phyloP scores from a whole-genome alignment of 1,140 invertebrate genomes.

The Andrena cerasifolii region DNA sequence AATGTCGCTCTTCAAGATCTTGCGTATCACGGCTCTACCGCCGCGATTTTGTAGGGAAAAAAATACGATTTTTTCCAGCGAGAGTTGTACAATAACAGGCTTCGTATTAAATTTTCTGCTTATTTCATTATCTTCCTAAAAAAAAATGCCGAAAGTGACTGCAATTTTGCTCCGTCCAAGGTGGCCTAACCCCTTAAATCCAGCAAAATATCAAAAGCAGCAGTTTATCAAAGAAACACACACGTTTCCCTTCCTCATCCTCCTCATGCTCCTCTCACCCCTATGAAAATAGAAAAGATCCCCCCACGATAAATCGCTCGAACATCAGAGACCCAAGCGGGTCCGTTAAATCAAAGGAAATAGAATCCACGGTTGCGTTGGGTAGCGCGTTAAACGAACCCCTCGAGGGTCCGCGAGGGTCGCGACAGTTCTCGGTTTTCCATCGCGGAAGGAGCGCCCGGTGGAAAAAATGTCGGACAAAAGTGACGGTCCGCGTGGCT shows the following conservation, averaged over 20 bases:
- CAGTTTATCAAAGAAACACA: constrained; percentile 17
- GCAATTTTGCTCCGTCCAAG: too few species aligned
- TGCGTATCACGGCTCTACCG: too few species aligned
- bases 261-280: too few species aligned
- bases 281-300: constrained; percentile 26
- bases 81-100: too few species aligned
- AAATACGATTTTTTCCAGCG: too few species aligned
- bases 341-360: constrained; percentile 36
- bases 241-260: too few species aligned
- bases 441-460: neutral
- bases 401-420: neutral
- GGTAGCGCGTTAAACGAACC: constrained; percentile 5
- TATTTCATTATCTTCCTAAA: too few species aligned
- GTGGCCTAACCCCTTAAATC: neutral
- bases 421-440: neutral
- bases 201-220: constrained; percentile 29
- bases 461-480: too few species aligned
- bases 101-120: too few species aligned
- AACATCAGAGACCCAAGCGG: constrained; percentile 12
- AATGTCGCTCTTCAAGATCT: too few species aligned
- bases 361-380: constrained; percentile 18
- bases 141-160: too few species aligned
- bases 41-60: too few species aligned
- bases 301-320: constrained; percentile 40
- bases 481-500: neutral